These are phyloP conservation scores for Euproctis similis DNA, from an alignment of 2,888 invertebrate genomes.

Conservation along the genomic window DNA sequence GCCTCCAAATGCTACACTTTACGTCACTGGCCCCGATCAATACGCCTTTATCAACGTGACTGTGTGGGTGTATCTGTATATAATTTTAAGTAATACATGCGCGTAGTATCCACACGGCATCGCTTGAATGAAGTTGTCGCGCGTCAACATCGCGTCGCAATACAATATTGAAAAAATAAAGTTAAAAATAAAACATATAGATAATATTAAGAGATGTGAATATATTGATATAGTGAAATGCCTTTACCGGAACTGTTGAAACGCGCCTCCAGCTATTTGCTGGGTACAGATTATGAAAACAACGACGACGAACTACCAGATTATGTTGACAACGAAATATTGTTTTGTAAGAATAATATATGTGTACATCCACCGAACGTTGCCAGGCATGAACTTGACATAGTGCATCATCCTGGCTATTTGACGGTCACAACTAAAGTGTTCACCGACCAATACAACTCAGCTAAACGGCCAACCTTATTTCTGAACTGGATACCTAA, in stretches of 20 bases:
- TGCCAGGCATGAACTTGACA: slow-evolving; percentile 86
- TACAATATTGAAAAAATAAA: too few species aligned
- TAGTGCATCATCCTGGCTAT: slow-evolving; percentile 93
- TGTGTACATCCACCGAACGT: slow-evolving; percentile 96
- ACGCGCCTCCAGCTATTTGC: slow-evolving; percentile 86
- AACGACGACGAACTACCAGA: slow-evolving; percentile 76
- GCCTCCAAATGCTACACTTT: too few species aligned
- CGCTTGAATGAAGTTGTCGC: slow-evolving; percentile 53
- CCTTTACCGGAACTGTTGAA: slow-evolving; percentile 85
- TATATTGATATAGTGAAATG: slow-evolving; percentile 68
- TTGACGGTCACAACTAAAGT: slow-evolving; percentile 90
- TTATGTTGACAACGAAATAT: slow-evolving; percentile 89
- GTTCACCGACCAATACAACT: slow-evolving; percentile 85
- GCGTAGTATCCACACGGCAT: slow-evolving; percentile 58
- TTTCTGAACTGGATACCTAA: slow-evolving; percentile 97
- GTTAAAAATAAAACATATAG: slow-evolving; percentile 22
- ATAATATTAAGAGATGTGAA: slow-evolving; percentile 53
- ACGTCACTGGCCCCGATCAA: too few species aligned
- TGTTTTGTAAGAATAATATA: slow-evolving; percentile 96
- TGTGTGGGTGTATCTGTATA: slow-evolving; percentile 68
- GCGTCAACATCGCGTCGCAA: slow-evolving; percentile 38
- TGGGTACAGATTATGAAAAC: slow-evolving; percentile 80
- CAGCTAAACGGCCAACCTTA: slow-evolving; percentile 85
- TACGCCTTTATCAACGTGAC: slow-evolving; percentile 64
- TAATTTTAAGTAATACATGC: too few species aligned